phyloP scores from a whole-genome alignment of 1,140 invertebrate genomes.

The Drosophila simulans region DNA sequence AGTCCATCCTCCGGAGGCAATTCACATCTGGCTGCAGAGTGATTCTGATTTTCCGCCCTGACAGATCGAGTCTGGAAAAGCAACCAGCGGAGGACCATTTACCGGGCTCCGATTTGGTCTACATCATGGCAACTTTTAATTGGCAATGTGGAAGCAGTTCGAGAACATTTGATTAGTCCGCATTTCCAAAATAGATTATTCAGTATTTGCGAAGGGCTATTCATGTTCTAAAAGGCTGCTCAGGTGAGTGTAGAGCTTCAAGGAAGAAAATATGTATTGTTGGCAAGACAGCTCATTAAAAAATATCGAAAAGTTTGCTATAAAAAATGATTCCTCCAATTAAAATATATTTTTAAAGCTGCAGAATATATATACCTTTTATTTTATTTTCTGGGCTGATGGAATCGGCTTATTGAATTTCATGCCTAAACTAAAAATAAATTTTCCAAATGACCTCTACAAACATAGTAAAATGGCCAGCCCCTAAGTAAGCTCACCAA shows the following conservation, averaged over 20 bases:
- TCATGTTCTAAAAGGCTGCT: background rate
- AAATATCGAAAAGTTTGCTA: too few species aligned
- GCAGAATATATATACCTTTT: too few species aligned
- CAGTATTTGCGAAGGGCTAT: background rate
- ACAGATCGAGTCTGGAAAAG: constrained; percentile 13
- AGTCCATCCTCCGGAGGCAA: constrained; percentile 9
- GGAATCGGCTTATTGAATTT: too few species aligned
- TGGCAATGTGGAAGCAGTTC: constrained; percentile 16
- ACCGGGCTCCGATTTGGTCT: constrained; percentile 7
- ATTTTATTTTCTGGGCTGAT: too few species aligned
- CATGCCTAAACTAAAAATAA: too few species aligned
- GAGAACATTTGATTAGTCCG: constrained; percentile 20
- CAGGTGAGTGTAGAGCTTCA: too few species aligned
- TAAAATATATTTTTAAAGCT: too few species aligned
- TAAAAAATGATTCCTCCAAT: too few species aligned
- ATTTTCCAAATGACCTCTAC: too few species aligned
- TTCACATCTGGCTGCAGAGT: constrained; percentile 20
- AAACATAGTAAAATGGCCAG: too few species aligned
- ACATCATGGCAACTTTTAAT: constrained; percentile 32
- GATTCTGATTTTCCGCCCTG: constrained; percentile 38
- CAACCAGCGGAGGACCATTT: constrained; percentile 5
- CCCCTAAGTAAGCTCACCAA: background rate
- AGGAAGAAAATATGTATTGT: too few species aligned
- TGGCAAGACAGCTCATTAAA: too few species aligned
- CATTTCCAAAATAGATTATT: constrained; percentile 7